Evolutionary conservation across 2,113 vertebrate species (phyloP), one percentile per base, ranked within the genome.

Genomic region (Nettapus auritus): DNA sequence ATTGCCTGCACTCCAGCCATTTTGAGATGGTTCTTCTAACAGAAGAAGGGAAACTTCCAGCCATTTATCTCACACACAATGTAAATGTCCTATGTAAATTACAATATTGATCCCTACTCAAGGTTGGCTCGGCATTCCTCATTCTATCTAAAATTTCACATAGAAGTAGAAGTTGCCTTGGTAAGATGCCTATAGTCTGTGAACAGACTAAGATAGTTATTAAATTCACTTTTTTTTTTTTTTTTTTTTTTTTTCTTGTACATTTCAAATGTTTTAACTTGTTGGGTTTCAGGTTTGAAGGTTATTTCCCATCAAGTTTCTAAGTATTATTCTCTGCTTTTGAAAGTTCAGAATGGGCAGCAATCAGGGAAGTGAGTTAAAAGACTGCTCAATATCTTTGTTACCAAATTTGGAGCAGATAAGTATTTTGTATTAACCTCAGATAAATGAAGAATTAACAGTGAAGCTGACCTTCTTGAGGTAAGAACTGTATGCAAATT

Each of bases 51-150:
- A 93, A 93, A 82, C 67, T 86, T 46, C 22, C 64, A 93, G 71
- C 55, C 71, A 88, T 90, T 93, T 92, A 83, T 95, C 88, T 94
- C 86, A 1, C 31, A 82, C 23, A 74, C 59, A 66, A 91, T 73
- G 79, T 94, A 87, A 94, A 91, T 78, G 71, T 79, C 88, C 80
- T 81, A 66, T 90, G 63, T 70, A 86, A 91, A 97, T 94, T 87
- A 91, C 91, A 96, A 76, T 97, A 95, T 82, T 73, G 93, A 94
- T 92, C 53, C 31, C 71, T 76, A 38, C 9, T 87, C 74, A 91
- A 75, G 70, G 29, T 91, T 69, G 40, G 38, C 82, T 95, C 60
- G 80, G 68, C 63, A 80, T 88, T 90, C 64, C 9, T 34, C 23
- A 25, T 86, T 86, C 36, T 14, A 50, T 16, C 36, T 91, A 84